These are phyloP conservation scores for Prionailurus viverrinus DNA, from an alignment of 2,113 vertebrate species.

Conservation along the genomic window DNA sequence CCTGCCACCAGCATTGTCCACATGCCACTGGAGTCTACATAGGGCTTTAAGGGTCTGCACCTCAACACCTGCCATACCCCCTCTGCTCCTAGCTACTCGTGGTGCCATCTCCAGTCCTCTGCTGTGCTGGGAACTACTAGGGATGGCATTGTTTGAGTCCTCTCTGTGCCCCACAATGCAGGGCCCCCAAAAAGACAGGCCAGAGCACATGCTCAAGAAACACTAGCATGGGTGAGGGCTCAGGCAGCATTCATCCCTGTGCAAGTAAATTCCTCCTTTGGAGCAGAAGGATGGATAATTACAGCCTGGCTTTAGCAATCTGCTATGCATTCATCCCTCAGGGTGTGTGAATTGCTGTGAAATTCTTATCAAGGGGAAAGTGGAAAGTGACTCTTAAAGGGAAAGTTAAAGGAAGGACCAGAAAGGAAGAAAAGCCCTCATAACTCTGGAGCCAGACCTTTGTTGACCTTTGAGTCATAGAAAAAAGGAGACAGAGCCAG, in stretches of 20 bases:
- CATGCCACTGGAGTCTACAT: neutral
- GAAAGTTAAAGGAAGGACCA: conserved; percentile 51
- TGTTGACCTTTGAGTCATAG: neutral
- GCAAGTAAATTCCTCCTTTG: conserved; percentile 24
- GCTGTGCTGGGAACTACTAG: neutral
- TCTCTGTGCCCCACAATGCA: neutral
- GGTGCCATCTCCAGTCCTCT: neutral
- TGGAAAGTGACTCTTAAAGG: conserved; percentile 64
- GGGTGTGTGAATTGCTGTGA: conserved; percentile 81
- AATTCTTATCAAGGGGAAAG: conserved; percentile 73
- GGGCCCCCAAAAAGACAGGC: neutral
- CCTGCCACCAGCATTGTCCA: neutral
- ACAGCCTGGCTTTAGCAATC: conserved; percentile 79
- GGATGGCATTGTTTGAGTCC: neutral
- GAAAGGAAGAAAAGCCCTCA: conserved; percentile 59
- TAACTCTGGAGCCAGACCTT: neutral
- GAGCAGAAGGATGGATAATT: conserved; percentile 74
- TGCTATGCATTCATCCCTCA: conserved; percentile 74
- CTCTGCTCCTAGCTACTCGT: neutral
- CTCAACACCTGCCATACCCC: neutral
- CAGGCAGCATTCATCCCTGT: neutral
- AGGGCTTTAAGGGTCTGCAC: neutral
- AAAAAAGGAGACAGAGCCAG: neutral
- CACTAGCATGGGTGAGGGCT: neutral
- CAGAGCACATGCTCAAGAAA: neutral